phyloP scores from a whole-genome alignment of 2,888 invertebrate genomes.

The Suillia variegata region DNA sequence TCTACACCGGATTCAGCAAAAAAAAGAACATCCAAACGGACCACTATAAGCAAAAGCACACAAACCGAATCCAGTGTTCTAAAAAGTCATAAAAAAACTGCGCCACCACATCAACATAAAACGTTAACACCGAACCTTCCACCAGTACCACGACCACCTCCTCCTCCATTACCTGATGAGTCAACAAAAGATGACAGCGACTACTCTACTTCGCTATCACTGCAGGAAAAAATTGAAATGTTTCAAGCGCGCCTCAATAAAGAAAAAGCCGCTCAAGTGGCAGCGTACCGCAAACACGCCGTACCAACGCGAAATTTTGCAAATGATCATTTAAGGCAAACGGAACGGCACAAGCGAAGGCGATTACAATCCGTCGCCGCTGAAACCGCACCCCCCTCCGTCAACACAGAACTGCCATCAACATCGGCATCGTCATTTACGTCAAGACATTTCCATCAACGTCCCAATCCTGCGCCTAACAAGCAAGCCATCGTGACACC shows the following conservation, averaged over 20 bases:
- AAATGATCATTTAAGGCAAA: no score
- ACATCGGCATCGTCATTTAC: no score
- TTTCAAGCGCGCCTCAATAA: constrained; percentile 44
- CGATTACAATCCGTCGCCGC: no score
- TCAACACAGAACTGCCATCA: no score
- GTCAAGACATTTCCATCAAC: no score
- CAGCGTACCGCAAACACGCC: not conserved
- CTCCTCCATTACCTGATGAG: no score
- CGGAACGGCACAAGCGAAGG: not conserved
- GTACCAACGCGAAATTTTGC: not conserved
- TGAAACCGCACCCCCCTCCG: no score
- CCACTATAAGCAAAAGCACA: not conserved
- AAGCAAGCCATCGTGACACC: not conserved
- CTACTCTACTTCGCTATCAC: constrained; percentile 27
- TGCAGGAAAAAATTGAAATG: constrained; percentile 51
- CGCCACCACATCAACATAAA: not conserved
- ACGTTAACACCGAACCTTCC: no score
- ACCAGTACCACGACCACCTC: no score
- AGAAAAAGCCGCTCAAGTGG: not conserved
- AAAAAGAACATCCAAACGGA: not conserved
- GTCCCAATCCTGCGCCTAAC: not conserved
- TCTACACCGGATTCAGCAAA: not conserved
- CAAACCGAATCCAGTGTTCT: not conserved
- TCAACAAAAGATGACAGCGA: not conserved
- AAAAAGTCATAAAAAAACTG: not conserved